Evolutionary conservation across 37 sponge, comb jelly and placozoan genomes (phyloP), one percentile per base, ranked within the genome.

Genomic region (Axinella damicornis): DNA sequence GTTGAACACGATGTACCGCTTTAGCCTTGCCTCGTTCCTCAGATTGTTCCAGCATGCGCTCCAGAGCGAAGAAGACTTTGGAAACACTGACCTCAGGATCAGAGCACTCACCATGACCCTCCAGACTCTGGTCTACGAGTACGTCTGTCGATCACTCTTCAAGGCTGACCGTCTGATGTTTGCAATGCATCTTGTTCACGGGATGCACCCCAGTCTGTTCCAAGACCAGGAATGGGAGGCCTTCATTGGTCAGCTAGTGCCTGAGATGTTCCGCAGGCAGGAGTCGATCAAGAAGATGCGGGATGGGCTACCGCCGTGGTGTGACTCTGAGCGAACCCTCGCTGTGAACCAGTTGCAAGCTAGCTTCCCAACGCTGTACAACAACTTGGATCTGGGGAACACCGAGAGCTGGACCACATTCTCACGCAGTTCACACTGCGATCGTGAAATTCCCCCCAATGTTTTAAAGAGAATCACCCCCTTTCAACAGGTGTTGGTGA

Each of bases 1-100:
- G 55, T 74, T 96, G 28, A 94, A 96, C 90, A 87, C 85, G 74
- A 98, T 98, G 99, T 98, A 98, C 74, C 81, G 87, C 52, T 95
- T 96, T 74, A 95, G 95, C 37, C 87, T 98, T 22, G 73, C 88
- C 13, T 94, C 97, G 27, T 98, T 98, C 82, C 65, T 98, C 25
- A 57, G 87, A 20, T 85, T 98, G n/a, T 98, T 98, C 69, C 66
- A 88, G 39, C 75, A 85, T 55, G 97, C 97, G 15, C 89, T 98
- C 30, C 70, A 86, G 38, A 76, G 65, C 80, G 55, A 57, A 52
- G 71, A 95, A 73, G 90, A 95, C 25, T 30, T 67, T 24, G 93
- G 94, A 2, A 87, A 83, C 52, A 79, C 88, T 46, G 97, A 96
- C 31, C 73, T 95, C n/a, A 61, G 97, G 52, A 92, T 96, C 11